Conservation (phyloP, 2,113 vertebrate species). For the Ivindomyrus marchei region DNA sequence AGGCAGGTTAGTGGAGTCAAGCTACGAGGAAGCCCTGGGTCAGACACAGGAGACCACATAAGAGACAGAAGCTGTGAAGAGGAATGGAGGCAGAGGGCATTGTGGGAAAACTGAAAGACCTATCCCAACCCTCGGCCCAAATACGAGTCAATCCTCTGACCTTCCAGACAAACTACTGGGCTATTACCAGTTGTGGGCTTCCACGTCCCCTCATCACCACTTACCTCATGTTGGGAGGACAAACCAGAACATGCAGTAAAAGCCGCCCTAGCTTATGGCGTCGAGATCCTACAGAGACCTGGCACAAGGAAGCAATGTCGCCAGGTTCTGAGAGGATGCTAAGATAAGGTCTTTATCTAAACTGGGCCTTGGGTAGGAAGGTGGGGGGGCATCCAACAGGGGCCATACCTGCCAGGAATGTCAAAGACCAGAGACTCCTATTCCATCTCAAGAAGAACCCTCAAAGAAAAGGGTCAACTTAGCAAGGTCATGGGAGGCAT, state of each 20-base stretch:
- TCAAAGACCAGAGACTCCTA: not conserved
- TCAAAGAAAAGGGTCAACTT: not conserved
- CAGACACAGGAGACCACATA: not conserved
- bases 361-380: not conserved
- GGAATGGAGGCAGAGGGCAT: not conserved
- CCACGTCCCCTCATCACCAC: not conserved
- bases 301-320: not conserved
- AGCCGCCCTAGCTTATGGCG: not conserved
- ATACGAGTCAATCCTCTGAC: not conserved
- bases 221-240: not conserved
- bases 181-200: not conserved
- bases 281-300: not conserved
- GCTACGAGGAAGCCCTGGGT: not conserved
- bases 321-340: not conserved
- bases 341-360: not conserved
- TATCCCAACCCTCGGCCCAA: not conserved
- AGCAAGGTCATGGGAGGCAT: not conserved
- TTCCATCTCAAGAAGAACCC: not conserved
- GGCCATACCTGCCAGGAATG: not conserved
- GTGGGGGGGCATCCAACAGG: not conserved
- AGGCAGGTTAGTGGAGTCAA: slow-evolving; percentile 17
- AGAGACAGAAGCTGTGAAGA: not conserved
- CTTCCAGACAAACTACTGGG: not conserved
- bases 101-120: not conserved
- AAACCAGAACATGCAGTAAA: not conserved